phyloP scores from a whole-genome alignment of 2,888 invertebrate genomes.

The Taphrorychus bicolor region DNA sequence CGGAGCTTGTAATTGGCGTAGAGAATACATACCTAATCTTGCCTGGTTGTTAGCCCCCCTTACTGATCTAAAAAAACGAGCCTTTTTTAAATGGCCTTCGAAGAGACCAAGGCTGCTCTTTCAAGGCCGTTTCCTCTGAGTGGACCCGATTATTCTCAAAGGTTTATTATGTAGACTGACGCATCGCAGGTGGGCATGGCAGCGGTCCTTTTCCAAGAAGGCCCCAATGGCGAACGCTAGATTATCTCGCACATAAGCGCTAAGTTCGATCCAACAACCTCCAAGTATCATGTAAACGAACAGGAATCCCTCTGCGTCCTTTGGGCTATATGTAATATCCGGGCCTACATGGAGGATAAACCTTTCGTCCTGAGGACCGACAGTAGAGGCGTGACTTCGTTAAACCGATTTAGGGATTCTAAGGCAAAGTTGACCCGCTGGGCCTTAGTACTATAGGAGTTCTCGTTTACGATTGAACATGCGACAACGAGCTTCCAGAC shows the following conservation, averaged over 20 bases:
- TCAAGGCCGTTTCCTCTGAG: neutral
- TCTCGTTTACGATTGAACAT: constrained; percentile 1
- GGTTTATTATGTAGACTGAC: constrained; percentile 14
- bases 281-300: too few relatives aligned
- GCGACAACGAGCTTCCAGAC: neutral
- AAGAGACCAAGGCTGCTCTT: neutral
- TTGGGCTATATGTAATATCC: neutral
- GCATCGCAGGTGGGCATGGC: too few relatives aligned
- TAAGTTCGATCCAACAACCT: too few relatives aligned
- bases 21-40: constrained; percentile 15
- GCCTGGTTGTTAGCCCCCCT: neutral
- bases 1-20: constrained; percentile 7
- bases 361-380: neutral
- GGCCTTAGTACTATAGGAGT: constrained; percentile 2
- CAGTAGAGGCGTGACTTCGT: neutral
- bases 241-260: too few relatives aligned
- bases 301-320: constrained; percentile 12
- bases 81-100: constrained; percentile 11
- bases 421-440: constrained; percentile 9
- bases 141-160: neutral
- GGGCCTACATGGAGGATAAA: neutral
- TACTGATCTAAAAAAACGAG: neutral
- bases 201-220: too few relatives aligned
- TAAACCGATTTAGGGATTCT: neutral
- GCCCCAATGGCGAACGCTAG: too few relatives aligned